Evolutionary conservation across 2,888 invertebrate species (phyloP), one percentile per base, ranked within the genome.

Genomic region (Phyllotreta striolata): DNA sequence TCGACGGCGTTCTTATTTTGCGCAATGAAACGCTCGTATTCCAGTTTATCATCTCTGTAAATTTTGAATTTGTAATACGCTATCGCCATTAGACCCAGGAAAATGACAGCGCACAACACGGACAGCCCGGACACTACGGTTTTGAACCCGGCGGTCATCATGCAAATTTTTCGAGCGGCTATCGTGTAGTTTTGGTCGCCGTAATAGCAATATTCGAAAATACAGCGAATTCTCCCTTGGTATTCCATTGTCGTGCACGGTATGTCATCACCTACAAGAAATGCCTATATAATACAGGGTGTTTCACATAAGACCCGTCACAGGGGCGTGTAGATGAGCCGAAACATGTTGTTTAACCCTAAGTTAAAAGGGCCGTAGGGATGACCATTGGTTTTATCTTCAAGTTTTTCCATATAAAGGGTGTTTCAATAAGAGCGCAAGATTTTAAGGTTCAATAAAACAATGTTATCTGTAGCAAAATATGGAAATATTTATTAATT

Each of bases 141-240:
- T 13, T n/a, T 54, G 10, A 69, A 54, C 35, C 70, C 58, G 0
- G 63, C 68, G 1, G 70, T 69, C 62, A 68, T 61, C 1, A 40
- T 39, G 41, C 73, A 73, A 8, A 37, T 54, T 43, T 68, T 64
- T 10, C 46, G 65, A 1, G 60, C 49, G 0, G 49, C 49, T 1
- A 70, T 46, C 3, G 44, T 52, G 35, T 62, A 56, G 35, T 66
- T 55, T 13, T 63, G 55, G 13, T 64, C 54, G 3, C 58, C 66
- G 6, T 66, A 54, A 59, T 73, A 73, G 38, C 70, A 70, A 44
- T 67, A 73, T 10, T 67, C 46, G 6, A 68, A 13, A 4, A 51
- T 59, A 46, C 73, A 73, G 12, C 58, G 46, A 41, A 41, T 64
- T 43, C 47, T 69, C 5, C 58, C 65, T 13, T 61, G 37, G 40